These are phyloP conservation scores for Lasiommata megera DNA, from an alignment of 2,888 invertebrate genomes.

Conservation along the genomic window DNA sequence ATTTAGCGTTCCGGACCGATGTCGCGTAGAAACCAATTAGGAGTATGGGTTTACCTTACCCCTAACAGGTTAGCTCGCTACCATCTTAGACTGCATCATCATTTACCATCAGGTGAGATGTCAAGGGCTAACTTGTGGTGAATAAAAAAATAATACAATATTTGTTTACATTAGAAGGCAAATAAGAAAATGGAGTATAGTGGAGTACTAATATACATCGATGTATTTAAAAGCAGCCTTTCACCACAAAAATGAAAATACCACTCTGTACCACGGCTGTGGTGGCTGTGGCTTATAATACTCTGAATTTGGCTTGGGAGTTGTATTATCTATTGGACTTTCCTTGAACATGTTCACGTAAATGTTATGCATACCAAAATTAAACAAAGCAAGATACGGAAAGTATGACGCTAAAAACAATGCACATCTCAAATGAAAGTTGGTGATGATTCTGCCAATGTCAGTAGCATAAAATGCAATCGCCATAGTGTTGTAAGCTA, in stretches of 20 bases:
- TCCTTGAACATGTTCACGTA: slow-evolving; percentile 26
- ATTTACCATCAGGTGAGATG: too few species aligned
- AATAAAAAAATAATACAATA: too few species aligned
- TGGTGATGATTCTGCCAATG: slow-evolving; percentile 79
- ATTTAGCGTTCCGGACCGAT: too few species aligned
- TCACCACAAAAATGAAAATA: slow-evolving; percentile 8
- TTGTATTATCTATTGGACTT: slow-evolving; percentile 19
- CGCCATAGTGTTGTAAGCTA: slow-evolving; percentile 29
- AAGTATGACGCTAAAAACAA: slow-evolving; percentile 76
- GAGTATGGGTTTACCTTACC: too few species aligned
- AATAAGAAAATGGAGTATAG: too few species aligned
- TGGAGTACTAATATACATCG: too few species aligned
- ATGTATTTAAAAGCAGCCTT: background rate
- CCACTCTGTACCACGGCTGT: slow-evolving; percentile 22
- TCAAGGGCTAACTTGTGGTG: too few species aligned
- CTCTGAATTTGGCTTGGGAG: slow-evolving; percentile 25
- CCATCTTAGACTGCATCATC: too few species aligned
- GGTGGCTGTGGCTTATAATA: slow-evolving; percentile 25
- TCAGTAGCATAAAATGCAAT: slow-evolving; percentile 49
- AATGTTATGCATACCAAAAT: slow-evolving; percentile 24
- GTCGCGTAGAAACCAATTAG: too few species aligned
- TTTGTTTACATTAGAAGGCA: too few species aligned
- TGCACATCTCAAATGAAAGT: slow-evolving; percentile 80
- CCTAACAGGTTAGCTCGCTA: too few species aligned
- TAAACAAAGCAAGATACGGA: slow-evolving; percentile 29